Evolutionary conservation across 2,888 invertebrate genomes (phyloP), one percentile per base, ranked within the genome.

Genomic region (Argyresthia albistria): DNA sequence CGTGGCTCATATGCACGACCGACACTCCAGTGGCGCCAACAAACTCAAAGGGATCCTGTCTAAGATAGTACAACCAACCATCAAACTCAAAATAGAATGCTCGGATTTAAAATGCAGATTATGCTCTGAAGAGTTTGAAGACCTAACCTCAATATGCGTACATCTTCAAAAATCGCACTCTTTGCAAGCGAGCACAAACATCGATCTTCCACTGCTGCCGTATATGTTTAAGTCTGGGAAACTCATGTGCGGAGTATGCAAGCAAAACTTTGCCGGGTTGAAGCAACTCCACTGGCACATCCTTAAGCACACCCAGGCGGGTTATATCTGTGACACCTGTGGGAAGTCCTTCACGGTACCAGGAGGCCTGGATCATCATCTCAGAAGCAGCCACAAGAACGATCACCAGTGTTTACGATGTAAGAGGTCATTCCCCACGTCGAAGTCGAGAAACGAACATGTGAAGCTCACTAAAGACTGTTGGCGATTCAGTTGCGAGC

Each of bases 321-420:
- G 49, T 36, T 48, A 42, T 9, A 42, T 51, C 12, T 54, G 54
- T 43, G 16, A 14, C 11, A 36, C 8, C 16, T 53, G 53, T 39
- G 46, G 45, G 1, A 50, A 54, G 35, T 16, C 50, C 3, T 50
- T 35, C 47, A n/a, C 16, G 7, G 16, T 51, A 10, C n/a, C 45
- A 37, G 3, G 7, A 0, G 46, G 36, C 4, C 46, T 14, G 10
- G 25, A 14, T 1, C 11, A 10, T 12, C 54, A 54, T 50, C 9
- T 37, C 7, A 35, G 15, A 16, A 12, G 9, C 11, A n/a, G 14
- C 9, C 37, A 12, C 7, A 35, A 25, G 35, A 15, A 50, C n/a
- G 35, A 43, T 10, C 50, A 46, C 12, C 37, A 43, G 1, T 54
- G 54, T 35, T 7, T 37, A 15, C 15, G 35, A 12, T 53, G 53